Conservation (phyloP, 2,888 invertebrate genomes). For the Patella ulyssiponensis region DNA sequence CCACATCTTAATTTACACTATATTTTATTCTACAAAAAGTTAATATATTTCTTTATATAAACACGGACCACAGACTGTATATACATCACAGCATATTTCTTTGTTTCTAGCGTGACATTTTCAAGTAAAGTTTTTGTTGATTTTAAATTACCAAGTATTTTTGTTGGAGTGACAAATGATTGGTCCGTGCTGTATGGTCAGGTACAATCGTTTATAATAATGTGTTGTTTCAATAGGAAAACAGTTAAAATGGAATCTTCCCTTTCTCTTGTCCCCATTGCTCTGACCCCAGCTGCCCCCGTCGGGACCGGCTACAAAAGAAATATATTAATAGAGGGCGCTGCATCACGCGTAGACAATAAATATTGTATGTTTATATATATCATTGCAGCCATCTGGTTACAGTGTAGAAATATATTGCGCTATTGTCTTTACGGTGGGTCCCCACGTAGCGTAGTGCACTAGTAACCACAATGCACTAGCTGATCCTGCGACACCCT, state of each 20-base stretch:
- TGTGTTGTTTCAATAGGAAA: no score
- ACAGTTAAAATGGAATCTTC: background rate
- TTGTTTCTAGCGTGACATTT: no score
- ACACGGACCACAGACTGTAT: no score
- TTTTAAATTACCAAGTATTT: no score
- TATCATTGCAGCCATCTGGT: background rate
- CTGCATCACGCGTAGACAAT: background rate
- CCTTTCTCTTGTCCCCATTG: background rate
- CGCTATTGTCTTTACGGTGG: background rate
- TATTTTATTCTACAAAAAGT: no score
- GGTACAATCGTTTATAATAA: no score
- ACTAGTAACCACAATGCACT: slow-evolving; percentile 5
- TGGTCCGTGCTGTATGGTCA: no score
- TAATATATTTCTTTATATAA: no score
- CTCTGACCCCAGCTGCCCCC: background rate
- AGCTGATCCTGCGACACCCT: background rate
- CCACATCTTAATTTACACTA: no score
- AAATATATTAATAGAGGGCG: background rate
- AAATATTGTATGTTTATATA: slow-evolving; percentile 11
- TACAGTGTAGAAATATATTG: background rate
- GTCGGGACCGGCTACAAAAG: background rate
- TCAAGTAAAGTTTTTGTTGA: no score
- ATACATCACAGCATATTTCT: no score
- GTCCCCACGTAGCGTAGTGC: background rate
- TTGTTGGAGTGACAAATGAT: no score